Evolutionary conservation across 2,888 invertebrate species (phyloP).

Genomic region (Lithophane socia): DNA sequence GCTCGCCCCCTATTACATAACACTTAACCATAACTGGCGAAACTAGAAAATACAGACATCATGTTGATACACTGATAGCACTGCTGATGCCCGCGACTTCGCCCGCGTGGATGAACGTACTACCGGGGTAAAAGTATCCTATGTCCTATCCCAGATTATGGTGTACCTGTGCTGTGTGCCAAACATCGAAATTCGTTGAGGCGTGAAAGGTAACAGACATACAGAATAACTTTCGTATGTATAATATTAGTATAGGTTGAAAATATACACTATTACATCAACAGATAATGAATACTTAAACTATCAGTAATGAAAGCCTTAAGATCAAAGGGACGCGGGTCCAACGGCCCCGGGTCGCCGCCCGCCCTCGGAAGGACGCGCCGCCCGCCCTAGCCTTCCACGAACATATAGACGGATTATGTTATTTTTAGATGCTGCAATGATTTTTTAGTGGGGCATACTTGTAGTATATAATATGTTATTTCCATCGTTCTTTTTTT

Average conservation of each 20-base stretch:
- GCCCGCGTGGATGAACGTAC: too few relatives aligned
- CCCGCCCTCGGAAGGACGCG: conserved; percentile 72
- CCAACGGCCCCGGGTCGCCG: conserved; percentile 55
- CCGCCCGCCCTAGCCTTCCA: conserved; percentile 70
- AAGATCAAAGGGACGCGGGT: conserved; percentile 33
- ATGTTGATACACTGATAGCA: background rate
- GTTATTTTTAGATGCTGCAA: conserved; percentile 22
- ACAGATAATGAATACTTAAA: conserved; percentile 17
- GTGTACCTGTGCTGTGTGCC: too few relatives aligned
- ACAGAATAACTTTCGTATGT: background rate
- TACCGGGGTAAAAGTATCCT: background rate
- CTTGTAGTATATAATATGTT: background rate
- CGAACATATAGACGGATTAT: conserved; percentile 30
- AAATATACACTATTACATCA: background rate
- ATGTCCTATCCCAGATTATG: background rate
- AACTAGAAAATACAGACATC: background rate
- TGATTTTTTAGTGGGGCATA: background rate
- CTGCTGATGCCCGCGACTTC: too few relatives aligned
- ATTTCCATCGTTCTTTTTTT: background rate
- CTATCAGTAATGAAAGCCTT: conserved; percentile 22
- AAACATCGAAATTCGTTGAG: background rate
- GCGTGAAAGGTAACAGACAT: background rate
- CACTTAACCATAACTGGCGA: background rate
- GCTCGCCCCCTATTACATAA: background rate
- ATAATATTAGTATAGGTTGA: background rate